These are phyloP conservation scores for Aethes cnicana DNA, from an alignment of 2,888 invertebrate genomes.

Conservation along the genomic window DNA sequence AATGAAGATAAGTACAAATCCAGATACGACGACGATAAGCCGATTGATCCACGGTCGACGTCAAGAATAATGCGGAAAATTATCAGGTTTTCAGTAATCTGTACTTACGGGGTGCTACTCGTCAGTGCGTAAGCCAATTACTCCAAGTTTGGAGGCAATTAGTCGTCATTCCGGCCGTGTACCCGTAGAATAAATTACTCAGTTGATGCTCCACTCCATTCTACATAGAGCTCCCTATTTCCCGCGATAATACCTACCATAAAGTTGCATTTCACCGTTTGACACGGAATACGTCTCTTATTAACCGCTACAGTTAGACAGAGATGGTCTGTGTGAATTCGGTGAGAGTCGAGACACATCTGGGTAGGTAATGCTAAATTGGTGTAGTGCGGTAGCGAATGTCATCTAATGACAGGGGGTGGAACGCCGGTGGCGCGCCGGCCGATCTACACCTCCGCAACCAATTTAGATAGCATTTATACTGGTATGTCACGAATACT, in stretches of 20 bases:
- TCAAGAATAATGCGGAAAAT: slow-evolving; percentile 17
- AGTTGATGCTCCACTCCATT: slow-evolving; percentile 29
- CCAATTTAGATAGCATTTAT: slow-evolving; percentile 31
- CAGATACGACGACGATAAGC: slow-evolving; percentile 1
- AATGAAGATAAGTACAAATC: background rate
- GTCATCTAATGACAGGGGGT: slow-evolving; percentile 22
- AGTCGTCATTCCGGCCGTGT: slow-evolving; percentile 49
- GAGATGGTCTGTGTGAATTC: too few relatives aligned
- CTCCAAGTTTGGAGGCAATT: slow-evolving; percentile 61
- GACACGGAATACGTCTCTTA: background rate
- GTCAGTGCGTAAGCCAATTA: slow-evolving; percentile 55
- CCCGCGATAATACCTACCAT: background rate
- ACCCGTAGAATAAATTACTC: slow-evolving; percentile 57
- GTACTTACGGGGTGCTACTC: slow-evolving; percentile 47
- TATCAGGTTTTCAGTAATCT: slow-evolving; percentile 46
- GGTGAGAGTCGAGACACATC: background rate
- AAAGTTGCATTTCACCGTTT: background rate
- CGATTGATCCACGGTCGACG: slow-evolving; percentile 10
- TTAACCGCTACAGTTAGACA: too few relatives aligned
- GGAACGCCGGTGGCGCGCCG: slow-evolving; percentile 2
- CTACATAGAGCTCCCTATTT: slow-evolving; percentile 7
- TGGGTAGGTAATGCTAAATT: slow-evolving; percentile 13
- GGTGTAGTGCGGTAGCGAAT: slow-evolving; percentile 19
- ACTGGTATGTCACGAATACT: slow-evolving; percentile 30
- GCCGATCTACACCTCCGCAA: slow-evolving; percentile 28